Percentiles rank a stretch among this genome's conserved stretches.
Evolutionary conservation across 1,140 invertebrate genomes (phyloP).

Genomic region (Aphidius ervi): DNA sequence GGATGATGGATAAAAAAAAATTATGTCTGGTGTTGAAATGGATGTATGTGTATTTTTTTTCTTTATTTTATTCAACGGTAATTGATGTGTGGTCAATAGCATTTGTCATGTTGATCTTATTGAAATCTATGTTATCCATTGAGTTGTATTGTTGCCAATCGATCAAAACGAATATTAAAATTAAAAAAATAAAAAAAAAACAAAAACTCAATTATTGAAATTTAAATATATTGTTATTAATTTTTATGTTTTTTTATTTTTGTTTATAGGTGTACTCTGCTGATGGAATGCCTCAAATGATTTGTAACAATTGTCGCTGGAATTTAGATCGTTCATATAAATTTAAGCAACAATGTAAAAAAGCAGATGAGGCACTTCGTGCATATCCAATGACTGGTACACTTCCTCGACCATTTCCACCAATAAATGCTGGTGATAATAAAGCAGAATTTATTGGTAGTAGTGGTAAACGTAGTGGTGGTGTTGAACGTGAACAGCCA

Average conservation of each 20-base stretch:
- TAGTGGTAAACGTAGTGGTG: neutral
- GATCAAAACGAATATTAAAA: no score
- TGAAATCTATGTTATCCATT: no score
- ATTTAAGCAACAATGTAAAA: conserved; percentile 70
- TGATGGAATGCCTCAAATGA: conserved; percentile 69
- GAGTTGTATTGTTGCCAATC: no score
- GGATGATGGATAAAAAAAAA: no score
- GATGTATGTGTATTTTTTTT: neutral
- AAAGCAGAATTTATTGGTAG: conserved; percentile 28
- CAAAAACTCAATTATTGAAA: neutral
- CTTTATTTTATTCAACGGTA: conserved; percentile 2
- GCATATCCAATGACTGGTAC: conserved; percentile 64
- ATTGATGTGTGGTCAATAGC: conserved; percentile 1
- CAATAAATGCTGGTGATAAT: conserved; percentile 34
- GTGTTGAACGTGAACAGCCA: conserved; percentile 31
- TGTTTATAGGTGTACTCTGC: conserved; percentile 62
- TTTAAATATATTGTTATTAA: neutral
- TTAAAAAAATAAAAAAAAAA: no score
- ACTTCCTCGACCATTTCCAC: conserved; percentile 53
- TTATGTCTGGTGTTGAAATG: no score
- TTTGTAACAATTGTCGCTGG: conserved; percentile 64
- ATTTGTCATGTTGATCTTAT: no score
- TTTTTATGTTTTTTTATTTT: conserved; percentile 13
- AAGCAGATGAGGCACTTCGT: conserved; percentile 65
- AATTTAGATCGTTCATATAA: conserved; percentile 66